Conservation (phyloP, 2,797 vertebrate species). For the Rachycentron canadum region DNA sequence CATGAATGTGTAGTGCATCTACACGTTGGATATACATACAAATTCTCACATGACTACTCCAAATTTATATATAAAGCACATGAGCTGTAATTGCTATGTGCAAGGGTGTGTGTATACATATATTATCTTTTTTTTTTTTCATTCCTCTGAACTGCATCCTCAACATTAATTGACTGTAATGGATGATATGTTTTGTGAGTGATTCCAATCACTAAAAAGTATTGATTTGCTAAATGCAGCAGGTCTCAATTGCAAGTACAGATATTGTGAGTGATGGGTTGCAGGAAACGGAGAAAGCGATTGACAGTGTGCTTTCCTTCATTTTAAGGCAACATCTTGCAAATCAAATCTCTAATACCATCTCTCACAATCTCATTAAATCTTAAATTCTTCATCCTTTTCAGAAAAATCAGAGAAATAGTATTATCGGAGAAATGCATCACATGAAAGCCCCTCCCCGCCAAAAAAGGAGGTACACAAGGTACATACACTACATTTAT, state of each 20-base stretch:
- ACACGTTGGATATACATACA: neutral
- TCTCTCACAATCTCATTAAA: slow-evolving; percentile 41
- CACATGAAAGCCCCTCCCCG: neutral
- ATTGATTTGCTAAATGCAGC: slow-evolving; percentile 56
- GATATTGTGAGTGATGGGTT: slow-evolving; percentile 45
- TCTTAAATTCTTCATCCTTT: neutral
- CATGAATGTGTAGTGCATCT: neutral
- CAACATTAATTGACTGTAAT: slow-evolving; percentile 26
- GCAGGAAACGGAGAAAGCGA: slow-evolving; percentile 58
- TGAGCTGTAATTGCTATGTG: neutral
- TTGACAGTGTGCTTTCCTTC: slow-evolving; percentile 21
- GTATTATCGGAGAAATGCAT: neutral
- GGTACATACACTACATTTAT: slow-evolving; percentile 16
- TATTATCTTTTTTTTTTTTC: neutral
- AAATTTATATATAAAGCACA: slow-evolving; percentile 5
- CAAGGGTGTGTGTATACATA: neutral
- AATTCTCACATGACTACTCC: neutral
- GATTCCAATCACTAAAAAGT: slow-evolving; percentile 44
- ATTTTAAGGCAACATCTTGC: slow-evolving; percentile 5
- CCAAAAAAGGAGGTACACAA: neutral
- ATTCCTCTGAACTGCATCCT: neutral
- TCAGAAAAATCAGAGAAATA: neutral
- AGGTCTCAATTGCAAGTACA: slow-evolving; percentile 23
- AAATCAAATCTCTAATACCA: slow-evolving; percentile 25
- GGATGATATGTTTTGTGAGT: slow-evolving; percentile 39